Evolutionary conservation across 1,140 invertebrate genomes (phyloP).

Genomic region (Drosophila elegans): DNA sequence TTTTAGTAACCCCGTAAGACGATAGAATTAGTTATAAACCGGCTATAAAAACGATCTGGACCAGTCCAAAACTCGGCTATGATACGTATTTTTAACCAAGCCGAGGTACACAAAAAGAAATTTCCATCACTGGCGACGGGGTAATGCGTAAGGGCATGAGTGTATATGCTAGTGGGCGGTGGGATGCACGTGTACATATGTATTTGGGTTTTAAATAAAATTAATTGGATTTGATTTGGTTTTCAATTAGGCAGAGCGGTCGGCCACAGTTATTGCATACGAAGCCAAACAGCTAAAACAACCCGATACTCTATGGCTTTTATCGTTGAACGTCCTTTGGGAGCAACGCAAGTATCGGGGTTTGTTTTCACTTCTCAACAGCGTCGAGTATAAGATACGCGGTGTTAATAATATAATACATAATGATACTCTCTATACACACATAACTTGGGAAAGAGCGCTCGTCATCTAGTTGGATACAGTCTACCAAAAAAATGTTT

Average conservation of each 20-base stretch:
- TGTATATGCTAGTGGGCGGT: constrained; percentile 31
- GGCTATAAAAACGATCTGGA: too few species aligned
- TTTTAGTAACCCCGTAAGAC: too few species aligned
- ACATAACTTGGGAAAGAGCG: constrained; percentile 30
- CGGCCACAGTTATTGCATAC: constrained; percentile 72
- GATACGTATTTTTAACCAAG: not conserved
- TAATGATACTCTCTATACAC: constrained; percentile 46
- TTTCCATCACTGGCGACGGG: not conserved
- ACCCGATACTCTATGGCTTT: constrained; percentile 46
- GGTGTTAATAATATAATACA: constrained; percentile 45
- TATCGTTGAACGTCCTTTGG: constrained; percentile 14
- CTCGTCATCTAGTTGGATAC: constrained; percentile 51
- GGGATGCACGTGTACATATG: constrained; percentile 66
- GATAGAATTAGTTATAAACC: too few species aligned
- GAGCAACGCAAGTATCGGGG: constrained; percentile 44
- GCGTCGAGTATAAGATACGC: constrained; percentile 38
- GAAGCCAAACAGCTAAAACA: constrained; percentile 80
- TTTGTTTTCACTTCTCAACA: constrained; percentile 65
- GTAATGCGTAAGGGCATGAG: constrained; percentile 9
- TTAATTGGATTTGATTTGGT: constrained; percentile 38
- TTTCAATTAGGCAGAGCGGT: constrained; percentile 44
- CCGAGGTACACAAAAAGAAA: not conserved
- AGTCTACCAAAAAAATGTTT: constrained; percentile 46
- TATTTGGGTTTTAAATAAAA: constrained; percentile 31
- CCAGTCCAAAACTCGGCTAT: not conserved